Conservation (phyloP, 1,140 invertebrate species). For the Drosophila ogumai region DNA sequence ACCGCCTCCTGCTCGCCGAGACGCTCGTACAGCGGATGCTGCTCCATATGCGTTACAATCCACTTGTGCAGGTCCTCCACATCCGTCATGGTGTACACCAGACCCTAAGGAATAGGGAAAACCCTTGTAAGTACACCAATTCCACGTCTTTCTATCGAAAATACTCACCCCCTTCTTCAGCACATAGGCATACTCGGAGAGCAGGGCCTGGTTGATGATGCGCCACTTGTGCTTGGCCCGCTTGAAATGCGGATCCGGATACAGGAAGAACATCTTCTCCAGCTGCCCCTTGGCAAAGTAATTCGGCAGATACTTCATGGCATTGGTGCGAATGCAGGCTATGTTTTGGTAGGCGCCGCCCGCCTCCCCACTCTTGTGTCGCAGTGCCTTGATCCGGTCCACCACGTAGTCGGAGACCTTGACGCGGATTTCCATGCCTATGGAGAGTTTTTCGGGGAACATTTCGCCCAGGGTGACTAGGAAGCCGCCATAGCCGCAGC, state of each 20-base stretch:
- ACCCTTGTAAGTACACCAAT: neutral
- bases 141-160: fast-evolving
- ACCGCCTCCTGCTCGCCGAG: constrained; percentile 91
- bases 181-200: constrained; percentile 99
- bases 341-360: constrained; percentile 96
- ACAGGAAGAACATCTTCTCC: constrained; percentile 99
- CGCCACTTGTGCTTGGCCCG: constrained; percentile 99
- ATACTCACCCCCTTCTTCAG: constrained; percentile 91
- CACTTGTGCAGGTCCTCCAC: constrained; percentile 98
- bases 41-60: constrained; percentile 96
- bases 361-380: constrained; percentile 88
- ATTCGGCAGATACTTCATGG: constrained; percentile 99
- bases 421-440: constrained; percentile 99
- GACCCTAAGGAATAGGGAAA: constrained; percentile 87
- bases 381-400: constrained; percentile 95
- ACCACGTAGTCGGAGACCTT: constrained; percentile 99
- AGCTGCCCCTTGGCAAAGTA: constrained; percentile 98
- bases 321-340: constrained; percentile 97
- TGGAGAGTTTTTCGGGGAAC: constrained; percentile 95
- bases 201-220: constrained; percentile 96
- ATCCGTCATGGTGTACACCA: constrained; percentile 98
- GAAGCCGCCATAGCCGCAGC: constrained; percentile 99
- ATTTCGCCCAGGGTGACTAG: constrained; percentile 95
- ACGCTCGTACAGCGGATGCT: constrained; percentile 95
- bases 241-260: constrained; percentile 99